Base-by-base conservation (phyloP, 2,113 vertebrate genomes). In the Anolis sagrei region DNA sequence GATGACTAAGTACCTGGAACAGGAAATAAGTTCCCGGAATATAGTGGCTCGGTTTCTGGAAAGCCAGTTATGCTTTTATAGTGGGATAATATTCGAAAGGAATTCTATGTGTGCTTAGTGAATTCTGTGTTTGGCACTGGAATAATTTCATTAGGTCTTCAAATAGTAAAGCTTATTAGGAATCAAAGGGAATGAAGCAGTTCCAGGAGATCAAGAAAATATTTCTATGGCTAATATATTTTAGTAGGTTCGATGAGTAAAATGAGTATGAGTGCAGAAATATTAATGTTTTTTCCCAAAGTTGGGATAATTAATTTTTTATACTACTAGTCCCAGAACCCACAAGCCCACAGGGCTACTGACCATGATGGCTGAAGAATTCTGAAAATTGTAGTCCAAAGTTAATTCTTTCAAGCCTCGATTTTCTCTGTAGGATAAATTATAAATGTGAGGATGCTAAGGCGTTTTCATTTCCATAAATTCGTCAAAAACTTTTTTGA, bases 401-500 rank as follows among this genome's bases (percentile, higher is more conserved):
- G 18, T 3, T 58, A 58, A 58, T 13, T 16, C 18, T 58, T 58
- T 16, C 54, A 58, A 58, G 54, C 10, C 54, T 16, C 16, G 54
- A 3, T 58, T 58, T 16, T 58, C 54, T 58, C 16, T 74, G 5
- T n/a, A 87, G 54, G 66, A 79, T 72, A 83, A 79, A 27, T 76
- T 77, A 78, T 83, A 36, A 85, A 76, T 2, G 1, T 62, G 64
- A 70, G 44, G 92, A 86, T 54, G 69, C 83, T 89, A 84, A 94
- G 89, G 84, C 82, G 32, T 73, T 62, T 58, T 76, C 90, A 83
- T 89, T 96, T 86, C 86, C 82, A 85, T 92, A 91, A 89, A 79
- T 89, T 94, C 80, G 90, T 88, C 64, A 84, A 91, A 93, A 91
- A 90, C 92, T 82, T 95, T 94, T 86, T 93, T 92, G 85, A 92